Evolutionary conservation across 2,888 invertebrate species (phyloP).

Genomic region (Cantharis flavilabris): DNA sequence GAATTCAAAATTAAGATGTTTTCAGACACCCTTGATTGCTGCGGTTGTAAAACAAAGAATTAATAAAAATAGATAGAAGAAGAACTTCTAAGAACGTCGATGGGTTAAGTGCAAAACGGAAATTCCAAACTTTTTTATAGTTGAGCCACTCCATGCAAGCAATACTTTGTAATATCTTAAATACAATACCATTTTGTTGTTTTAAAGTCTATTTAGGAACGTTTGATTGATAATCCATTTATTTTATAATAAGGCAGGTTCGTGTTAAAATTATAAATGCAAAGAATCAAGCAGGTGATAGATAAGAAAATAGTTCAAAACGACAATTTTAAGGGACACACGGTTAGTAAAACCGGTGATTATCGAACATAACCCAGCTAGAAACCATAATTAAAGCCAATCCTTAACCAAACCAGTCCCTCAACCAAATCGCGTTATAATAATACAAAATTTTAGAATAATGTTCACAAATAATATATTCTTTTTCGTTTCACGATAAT

Average conservation of each 20-base stretch:
- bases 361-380: slow-evolving; percentile 36
- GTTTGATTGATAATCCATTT: not conserved
- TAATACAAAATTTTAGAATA: slow-evolving; percentile 37
- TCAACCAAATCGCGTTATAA: slow-evolving; percentile 37
- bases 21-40: too few relatives aligned
- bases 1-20: too few relatives aligned
- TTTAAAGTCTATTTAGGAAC: not conserved
- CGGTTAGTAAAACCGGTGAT: slow-evolving; percentile 30
- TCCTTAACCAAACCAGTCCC: slow-evolving; percentile 30
- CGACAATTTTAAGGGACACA: slow-evolving; percentile 16
- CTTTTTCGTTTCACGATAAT: slow-evolving; percentile 28
- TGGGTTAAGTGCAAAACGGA: not conserved
- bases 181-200: not conserved
- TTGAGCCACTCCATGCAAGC: not conserved
- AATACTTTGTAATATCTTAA: not conserved
- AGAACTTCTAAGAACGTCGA: not conserved
- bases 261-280: slow-evolving; percentile 28
- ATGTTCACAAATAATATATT: slow-evolving; percentile 37
- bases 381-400: slow-evolving; percentile 37
- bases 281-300: slow-evolving; percentile 24
- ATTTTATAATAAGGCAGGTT: slow-evolving; percentile 14
- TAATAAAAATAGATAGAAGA: not conserved
- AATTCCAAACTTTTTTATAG: not conserved
- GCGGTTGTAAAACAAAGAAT: not conserved
- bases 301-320: slow-evolving; percentile 30